Conservation (phyloP, 2,888 invertebrate species). For the Heteropelma amictum region DNA sequence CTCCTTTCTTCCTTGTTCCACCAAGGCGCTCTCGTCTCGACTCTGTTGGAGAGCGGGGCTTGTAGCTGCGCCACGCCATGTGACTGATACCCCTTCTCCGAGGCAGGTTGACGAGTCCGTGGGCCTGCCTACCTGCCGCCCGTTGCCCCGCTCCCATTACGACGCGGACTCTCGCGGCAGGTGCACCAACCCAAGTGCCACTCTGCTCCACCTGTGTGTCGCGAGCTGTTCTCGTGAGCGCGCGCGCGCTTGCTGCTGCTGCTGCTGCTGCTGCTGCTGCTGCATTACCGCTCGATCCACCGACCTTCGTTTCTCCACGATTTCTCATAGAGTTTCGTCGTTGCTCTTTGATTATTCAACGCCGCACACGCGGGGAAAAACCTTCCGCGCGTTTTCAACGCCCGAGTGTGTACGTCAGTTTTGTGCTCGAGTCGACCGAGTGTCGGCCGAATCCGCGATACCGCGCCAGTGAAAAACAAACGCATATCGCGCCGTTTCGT, state of each 20-base stretch:
- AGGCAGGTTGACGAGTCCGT: conserved; percentile 74
- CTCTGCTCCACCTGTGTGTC: conserved; percentile 69
- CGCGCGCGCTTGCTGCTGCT: conserved; percentile 48
- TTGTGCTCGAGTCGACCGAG: conserved; percentile 16
- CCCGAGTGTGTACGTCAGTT: conserved; percentile 26
- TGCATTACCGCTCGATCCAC: too few relatives aligned
- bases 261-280: too few relatives aligned
- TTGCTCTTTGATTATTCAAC: neutral
- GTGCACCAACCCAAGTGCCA: conserved; percentile 76
- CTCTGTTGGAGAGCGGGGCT: conserved; percentile 49
- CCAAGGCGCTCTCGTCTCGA: conserved; percentile 37
- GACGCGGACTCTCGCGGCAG: conserved; percentile 78
- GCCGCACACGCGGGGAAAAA: too few relatives aligned
- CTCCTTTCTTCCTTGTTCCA: conserved; percentile 39
- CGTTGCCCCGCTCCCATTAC: conserved; percentile 78
- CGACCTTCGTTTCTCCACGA: conserved; percentile 31
- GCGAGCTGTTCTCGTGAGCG: conserved; percentile 44
- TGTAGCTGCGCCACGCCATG: conserved; percentile 72
- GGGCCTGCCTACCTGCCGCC: conserved; percentile 78
- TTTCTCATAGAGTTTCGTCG: neutral
- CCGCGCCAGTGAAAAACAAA: too few relatives aligned
- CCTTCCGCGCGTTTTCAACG: too few relatives aligned
- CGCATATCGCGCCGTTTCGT: too few relatives aligned
- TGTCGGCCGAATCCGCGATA: conserved; percentile 21
- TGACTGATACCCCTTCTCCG: conserved; percentile 76